A percentile compares a stretch with the other conserved stretches of the same genome.
These are phyloP conservation scores for Sclerurus mexicanus DNA, from an alignment of 2,113 vertebrate species.

Conservation along the genomic window DNA sequence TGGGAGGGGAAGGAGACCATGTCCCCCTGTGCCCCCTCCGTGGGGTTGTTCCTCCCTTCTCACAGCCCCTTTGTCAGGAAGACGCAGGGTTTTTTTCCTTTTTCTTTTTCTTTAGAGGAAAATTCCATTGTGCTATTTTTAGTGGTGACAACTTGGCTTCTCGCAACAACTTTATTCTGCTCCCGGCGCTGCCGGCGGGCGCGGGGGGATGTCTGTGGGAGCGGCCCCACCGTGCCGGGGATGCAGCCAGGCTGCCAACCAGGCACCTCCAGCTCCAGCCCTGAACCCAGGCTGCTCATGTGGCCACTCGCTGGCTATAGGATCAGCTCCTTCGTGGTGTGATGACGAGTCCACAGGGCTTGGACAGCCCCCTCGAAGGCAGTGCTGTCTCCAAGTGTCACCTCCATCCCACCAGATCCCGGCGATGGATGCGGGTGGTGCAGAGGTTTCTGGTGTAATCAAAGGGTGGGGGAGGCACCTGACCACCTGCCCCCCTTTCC, in stretches of 20 bases:
- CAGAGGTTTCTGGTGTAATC: neutral
- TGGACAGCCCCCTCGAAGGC: accelerated
- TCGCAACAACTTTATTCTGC: conserved; percentile 49
- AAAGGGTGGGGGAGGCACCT: accelerated
- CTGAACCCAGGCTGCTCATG: neutral
- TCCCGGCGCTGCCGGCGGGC: conserved; percentile 7
- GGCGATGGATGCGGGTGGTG: neutral
- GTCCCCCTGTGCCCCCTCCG: accelerated
- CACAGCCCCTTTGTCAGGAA: conserved; percentile 43
- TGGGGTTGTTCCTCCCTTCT: neutral
- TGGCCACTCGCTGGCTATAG: accelerated
- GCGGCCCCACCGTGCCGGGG: neutral
- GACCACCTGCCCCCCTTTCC: neutral
- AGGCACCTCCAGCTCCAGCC: neutral
- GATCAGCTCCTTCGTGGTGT: neutral
- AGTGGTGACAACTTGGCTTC: conserved; percentile 63
- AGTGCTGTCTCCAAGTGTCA: accelerated
- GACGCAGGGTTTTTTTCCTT: neutral
- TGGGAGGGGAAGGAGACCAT: neutral
- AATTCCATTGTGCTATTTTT: conserved; percentile 75
- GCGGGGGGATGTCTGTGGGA: neutral
- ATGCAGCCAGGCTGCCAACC: neutral
- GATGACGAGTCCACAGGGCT: neutral
- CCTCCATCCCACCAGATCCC: neutral
- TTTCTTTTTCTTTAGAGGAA: conserved; percentile 38